A percentile compares a stretch with the other conserved stretches of the same genome.
Conservation (phyloP, 1,140 invertebrate species). For the Lepidurus arcticus region DNA sequence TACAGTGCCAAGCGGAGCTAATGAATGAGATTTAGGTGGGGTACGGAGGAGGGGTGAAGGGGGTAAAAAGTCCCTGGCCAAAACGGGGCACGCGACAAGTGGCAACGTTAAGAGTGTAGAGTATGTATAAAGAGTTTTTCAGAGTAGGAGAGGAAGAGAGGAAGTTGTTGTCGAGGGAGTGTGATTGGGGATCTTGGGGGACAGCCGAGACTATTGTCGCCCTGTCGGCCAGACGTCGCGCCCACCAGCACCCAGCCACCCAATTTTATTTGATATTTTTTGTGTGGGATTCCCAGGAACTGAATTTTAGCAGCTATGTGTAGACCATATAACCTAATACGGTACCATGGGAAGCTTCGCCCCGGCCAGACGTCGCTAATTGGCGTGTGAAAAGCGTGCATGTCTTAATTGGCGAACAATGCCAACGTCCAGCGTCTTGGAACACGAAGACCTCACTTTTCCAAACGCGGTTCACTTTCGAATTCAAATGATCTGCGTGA, state of each 20-base stretch:
- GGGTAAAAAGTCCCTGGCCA: no score
- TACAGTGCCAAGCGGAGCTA: background rate
- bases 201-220: slow-evolving; percentile 9
- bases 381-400: slow-evolving; percentile 13
- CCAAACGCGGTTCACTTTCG: no score
- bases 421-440: background rate
- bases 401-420: background rate
- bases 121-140: no score
- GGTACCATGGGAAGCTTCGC: background rate
- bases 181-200: background rate
- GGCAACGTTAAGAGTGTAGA: background rate
- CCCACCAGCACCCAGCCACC: slow-evolving; percentile 5
- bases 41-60: no score
- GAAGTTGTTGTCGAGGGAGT: slow-evolving; percentile 15
- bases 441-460: no score
- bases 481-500: no score
- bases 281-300: background rate
- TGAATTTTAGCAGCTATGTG: slow-evolving; percentile 9
- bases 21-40: background rate
- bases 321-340: background rate
- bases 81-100: background rate
- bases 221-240: slow-evolving; percentile 16
- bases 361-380: background rate
- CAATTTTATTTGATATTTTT: slow-evolving; percentile 3
- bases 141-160: background rate